Evolutionary conservation across 2,888 invertebrate species (phyloP), one percentile per base, ranked within the genome.

Genomic region (Limenitis camilla): DNA sequence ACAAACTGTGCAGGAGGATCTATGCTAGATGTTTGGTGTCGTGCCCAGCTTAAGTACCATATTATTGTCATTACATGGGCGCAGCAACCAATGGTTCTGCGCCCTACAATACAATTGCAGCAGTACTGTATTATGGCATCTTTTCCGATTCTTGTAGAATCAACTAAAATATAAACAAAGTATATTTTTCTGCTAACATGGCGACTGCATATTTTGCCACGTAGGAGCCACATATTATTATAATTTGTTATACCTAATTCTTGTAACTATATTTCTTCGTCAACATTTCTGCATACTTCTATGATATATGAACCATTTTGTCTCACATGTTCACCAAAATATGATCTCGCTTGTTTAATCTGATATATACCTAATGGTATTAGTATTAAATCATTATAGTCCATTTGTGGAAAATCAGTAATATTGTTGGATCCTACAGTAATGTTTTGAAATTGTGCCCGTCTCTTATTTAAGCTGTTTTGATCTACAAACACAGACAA

Each of bases 91-190:
- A 60, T 41, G 32, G 58, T 58, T 5, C 58, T 49, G 27, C 33
- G 46, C 7, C 62, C 60, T 9, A 58, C 55, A 10, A 60, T 30
- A 40, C 62, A 61, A 45, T 38, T 62, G 35, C 62, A 63, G 42
- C 36, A 60, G 49, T 63, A 58, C 10, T 47, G 41, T n/a, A 52
- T 7, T 31, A 11, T 19, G 19, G n/a, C 19, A 46, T 53, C 49
- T 40, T 44, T 58, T 35, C 46, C 45, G 11, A 47, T 11, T 7
- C 27, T 9, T 53, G 49, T 49, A 30, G 39, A 41, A 38, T 51
- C 52, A 19, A 52, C 36, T 42, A 61, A 49, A 40, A 61, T 59
- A 48, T 60, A 61, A 9, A 52, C 43, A 48, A 49, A 61, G 48
- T 60, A 61, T 28, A 31, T 52, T 56, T 44, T 61, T 36, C 33